Evolutionary conservation across 2,797 vertebrate genomes (phyloP).

Genomic region (Pristis pectinata): DNA sequence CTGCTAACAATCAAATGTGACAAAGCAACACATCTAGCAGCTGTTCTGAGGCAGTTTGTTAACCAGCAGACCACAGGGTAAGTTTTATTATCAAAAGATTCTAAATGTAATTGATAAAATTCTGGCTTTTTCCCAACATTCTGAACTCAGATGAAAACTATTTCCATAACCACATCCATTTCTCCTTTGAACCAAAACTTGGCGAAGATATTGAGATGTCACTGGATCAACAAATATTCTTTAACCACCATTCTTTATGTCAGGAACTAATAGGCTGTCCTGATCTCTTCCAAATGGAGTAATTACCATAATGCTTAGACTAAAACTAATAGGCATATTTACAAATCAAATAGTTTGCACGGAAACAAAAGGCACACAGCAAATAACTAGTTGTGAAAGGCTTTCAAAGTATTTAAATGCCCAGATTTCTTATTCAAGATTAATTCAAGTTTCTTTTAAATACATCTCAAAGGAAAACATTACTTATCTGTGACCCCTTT

Average conservation of each 20-base stretch:
- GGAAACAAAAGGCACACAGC: neutral
- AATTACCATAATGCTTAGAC: neutral
- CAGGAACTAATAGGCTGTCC: neutral
- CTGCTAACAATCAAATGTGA: neutral
- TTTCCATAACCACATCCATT: neutral
- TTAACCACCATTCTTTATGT: too few species aligned
- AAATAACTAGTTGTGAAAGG: neutral
- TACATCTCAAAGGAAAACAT: neutral
- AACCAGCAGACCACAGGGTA: neutral
- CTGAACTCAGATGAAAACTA: neutral
- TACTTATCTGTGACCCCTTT: neutral
- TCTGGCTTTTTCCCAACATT: neutral
- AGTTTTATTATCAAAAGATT: neutral
- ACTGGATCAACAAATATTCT: neutral
- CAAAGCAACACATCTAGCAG: neutral
- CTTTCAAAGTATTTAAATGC: neutral
- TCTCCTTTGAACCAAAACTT: constrained; percentile 8
- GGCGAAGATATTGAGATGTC: neutral
- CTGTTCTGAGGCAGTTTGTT: neutral
- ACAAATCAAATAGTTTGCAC: constrained; percentile 11
- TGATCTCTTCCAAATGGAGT: neutral
- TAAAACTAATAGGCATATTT: neutral
- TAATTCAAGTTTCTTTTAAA: neutral
- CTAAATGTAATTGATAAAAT: neutral
- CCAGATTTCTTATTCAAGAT: neutral